Evolutionary conservation across 2,888 invertebrate genomes (phyloP).

Genomic region (Alentia gelatinosa): DNA sequence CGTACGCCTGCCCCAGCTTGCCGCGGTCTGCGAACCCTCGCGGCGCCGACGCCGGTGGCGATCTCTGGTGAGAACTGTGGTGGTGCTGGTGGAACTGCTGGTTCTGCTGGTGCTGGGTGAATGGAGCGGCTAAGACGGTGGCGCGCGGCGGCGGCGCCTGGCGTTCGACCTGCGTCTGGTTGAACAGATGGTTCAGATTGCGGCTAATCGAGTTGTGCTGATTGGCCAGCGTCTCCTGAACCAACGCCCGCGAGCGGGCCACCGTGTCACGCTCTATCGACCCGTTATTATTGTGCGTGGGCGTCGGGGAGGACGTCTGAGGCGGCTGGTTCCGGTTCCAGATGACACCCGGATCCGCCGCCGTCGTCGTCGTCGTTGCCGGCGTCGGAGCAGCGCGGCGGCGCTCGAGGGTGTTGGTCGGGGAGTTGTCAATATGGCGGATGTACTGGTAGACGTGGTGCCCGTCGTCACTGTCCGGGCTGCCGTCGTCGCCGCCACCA

Average conservation of each 20-base stretch:
- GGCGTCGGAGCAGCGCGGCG: neutral
- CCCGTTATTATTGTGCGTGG: slow-evolving; percentile 23
- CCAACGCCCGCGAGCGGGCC: slow-evolving; percentile 8
- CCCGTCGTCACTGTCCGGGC: slow-evolving; percentile 9
- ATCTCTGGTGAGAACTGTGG: neutral
- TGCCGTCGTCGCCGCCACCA: neutral
- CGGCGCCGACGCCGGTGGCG: neutral
- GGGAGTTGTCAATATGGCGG: slow-evolving; percentile 12
- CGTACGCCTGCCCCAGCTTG: slow-evolving; percentile 61
- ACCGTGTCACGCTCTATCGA: slow-evolving; percentile 43
- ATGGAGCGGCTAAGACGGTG: neutral
- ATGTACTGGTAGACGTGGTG: slow-evolving; percentile 51
- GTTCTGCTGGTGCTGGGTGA: neutral
- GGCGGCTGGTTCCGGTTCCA: neutral
- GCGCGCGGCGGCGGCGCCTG: neutral
- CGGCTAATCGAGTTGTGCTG: slow-evolving; percentile 39
- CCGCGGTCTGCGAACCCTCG: neutral
- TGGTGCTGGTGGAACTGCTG: neutral
- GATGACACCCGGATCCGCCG: neutral
- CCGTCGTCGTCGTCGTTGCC: neutral
- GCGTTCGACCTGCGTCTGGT: neutral
- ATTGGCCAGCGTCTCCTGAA: slow-evolving; percentile 36
- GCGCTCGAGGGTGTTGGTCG: neutral
- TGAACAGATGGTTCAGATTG: neutral
- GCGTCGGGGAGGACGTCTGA: neutral